Evolutionary conservation across 2,888 invertebrate species (phyloP), one percentile per base, ranked within the genome.

Genomic region (Troides helena): DNA sequence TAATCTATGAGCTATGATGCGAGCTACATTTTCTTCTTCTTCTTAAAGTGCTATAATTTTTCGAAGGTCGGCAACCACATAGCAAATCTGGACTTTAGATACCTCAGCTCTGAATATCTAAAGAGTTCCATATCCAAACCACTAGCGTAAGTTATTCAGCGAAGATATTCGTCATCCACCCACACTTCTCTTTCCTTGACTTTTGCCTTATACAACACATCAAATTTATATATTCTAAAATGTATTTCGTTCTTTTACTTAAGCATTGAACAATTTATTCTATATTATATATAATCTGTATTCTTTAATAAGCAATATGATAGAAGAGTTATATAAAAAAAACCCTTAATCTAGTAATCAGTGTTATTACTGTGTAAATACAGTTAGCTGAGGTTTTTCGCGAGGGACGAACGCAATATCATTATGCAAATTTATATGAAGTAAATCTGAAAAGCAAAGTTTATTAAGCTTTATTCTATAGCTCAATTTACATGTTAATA

Each of bases 391-490:
- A 60, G 67, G 56, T 67, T 67, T 67, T 62, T 67, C 61, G 56
- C 23, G 36, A 36, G 62, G 62, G 62, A 46, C 61, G 43, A 67
- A 61, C 61, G 61, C 61, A 67, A 67, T 67, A 67, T 67, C 53
- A 67, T 67, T 67, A 67, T 67, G 67, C 61, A 67, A 67, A 67
- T 62, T 67, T 56, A 53, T 67, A 56, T 67, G 62, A 67, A 67
- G 67, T 67, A 62, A 67, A 67, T 30, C 53, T 61, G 67, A 62
- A 67, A 67, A 61, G 61, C 67, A 56, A 67, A 62, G 61, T 56
- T 53, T 67, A 67, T 67, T 67, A 67, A 62, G 61, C 61, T 62
- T 67, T 62, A 67, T 62, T 67, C 61, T 67, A 67, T 56, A 53
- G 56, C 12, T 61, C 53, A 67, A 61, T 67, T 62, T 67, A 67